Percentiles rank a stretch among this genome's conserved stretches.
Evolutionary conservation across 1,140 invertebrate species (phyloP).

Genomic region (Drosophila pandora): DNA sequence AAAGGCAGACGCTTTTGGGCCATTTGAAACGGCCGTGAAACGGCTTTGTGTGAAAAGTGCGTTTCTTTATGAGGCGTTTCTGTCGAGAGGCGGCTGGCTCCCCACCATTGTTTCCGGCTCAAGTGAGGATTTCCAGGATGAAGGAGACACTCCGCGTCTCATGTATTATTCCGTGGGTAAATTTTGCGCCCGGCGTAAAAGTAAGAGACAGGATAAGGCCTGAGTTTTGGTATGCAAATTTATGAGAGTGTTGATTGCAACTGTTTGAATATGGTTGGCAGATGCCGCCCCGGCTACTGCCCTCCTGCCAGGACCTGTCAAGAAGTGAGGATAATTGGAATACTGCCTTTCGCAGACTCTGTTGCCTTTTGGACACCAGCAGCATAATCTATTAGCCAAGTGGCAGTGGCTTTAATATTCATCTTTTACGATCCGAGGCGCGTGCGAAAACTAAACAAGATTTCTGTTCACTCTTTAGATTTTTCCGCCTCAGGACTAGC

Average conservation of each 20-base stretch:
- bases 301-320: conserved; percentile 8
- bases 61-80: conserved; percentile 24
- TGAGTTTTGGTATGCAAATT: conserved; percentile 75
- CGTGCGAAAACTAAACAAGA: conserved; percentile 41
- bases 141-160: conserved; percentile 42
- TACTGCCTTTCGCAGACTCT: conserved; percentile 35
- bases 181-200: conserved; percentile 69
- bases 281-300: background rate
- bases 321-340: conserved; percentile 36
- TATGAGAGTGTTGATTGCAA: conserved; percentile 79
- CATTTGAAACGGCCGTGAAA: conserved; percentile 26
- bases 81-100: conserved; percentile 5
- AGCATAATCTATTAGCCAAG: conserved; percentile 67
- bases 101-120: conserved; percentile 47
- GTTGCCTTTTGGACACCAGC: conserved; percentile 25
- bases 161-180: conserved; percentile 73
- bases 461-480: conserved; percentile 19
- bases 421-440: conserved; percentile 36
- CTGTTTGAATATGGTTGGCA: conserved; percentile 49
- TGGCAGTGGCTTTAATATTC: conserved; percentile 59
- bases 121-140: conserved; percentile 53
- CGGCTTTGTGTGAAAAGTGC: conserved; percentile 39
- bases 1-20: conserved; percentile 27
- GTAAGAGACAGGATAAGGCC: conserved; percentile 57
- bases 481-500: conserved; percentile 14